These are phyloP conservation scores for Scaptodrosophila latifasciaeformis DNA, from an alignment of 2,888 invertebrate species.

Conservation along the genomic window DNA sequence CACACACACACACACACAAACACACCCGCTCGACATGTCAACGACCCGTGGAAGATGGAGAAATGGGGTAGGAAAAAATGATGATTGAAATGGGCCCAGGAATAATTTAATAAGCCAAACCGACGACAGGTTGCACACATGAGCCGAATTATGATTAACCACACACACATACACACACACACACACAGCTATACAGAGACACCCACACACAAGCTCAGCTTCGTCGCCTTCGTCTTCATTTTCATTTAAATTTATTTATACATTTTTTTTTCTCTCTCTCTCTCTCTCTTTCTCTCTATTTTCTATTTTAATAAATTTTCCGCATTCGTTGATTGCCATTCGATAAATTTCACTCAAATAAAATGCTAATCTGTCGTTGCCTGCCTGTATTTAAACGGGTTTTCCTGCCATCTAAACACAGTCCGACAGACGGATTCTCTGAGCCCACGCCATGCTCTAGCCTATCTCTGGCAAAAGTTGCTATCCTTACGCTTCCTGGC, in stretches of 20 bases:
- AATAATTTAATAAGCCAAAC: constrained; percentile 51
- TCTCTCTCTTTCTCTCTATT: constrained; percentile 14
- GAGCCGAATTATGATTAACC: constrained; percentile 21
- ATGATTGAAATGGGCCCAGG: constrained; percentile 1
- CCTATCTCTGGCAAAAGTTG: constrained; percentile 41
- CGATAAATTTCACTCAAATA: constrained; percentile 47
- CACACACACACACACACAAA: constrained; percentile 1
- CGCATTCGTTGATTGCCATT: constrained; percentile 55
- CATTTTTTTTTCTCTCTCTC: neutral
- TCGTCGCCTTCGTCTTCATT: too few relatives aligned
- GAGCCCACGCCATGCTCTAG: neutral
- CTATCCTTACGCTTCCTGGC: constrained; percentile 42
- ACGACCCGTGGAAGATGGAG: constrained; percentile 55
- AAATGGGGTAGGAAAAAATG: too few relatives aligned
- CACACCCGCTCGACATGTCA: constrained; percentile 47
- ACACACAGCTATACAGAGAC: neutral
- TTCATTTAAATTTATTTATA: constrained; percentile 12
- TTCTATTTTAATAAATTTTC: constrained; percentile 57
- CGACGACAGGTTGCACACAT: neutral
- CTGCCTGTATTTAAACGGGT: constrained; percentile 34
- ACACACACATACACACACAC: constrained; percentile 21
- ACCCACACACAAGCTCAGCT: too few relatives aligned
- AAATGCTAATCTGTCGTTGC: constrained; percentile 42
- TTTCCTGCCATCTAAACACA: constrained; percentile 2
- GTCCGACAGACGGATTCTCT: neutral